A percentile compares a stretch with the other conserved stretches of the same genome.
Evolutionary conservation across 2,888 invertebrate genomes (phyloP).

Genomic region (Drosophila antonietae): DNA sequence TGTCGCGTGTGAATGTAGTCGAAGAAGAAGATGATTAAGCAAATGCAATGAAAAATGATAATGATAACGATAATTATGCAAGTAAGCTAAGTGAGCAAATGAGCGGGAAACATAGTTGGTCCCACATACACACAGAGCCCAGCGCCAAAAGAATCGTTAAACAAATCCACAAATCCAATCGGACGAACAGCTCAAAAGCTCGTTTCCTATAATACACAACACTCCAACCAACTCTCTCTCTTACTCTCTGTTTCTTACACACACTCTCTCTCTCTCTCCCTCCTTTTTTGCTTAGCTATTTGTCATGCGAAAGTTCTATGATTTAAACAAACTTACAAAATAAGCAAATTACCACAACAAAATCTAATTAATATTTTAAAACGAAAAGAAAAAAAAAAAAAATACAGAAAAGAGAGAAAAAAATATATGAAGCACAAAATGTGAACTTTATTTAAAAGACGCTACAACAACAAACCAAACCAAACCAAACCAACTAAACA

Average conservation of each 20-base stretch:
- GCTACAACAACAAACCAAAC: slow-evolving; percentile 52
- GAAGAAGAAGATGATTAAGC: slow-evolving; percentile 10
- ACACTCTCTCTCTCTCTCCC: slow-evolving; percentile 16
- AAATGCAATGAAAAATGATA: slow-evolving; percentile 44
- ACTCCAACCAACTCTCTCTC: slow-evolving; percentile 52
- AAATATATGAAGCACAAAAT: slow-evolving; percentile 58
- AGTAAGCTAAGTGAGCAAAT: slow-evolving; percentile 50
- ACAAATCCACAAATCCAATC: slow-evolving; percentile 27
- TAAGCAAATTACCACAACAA: slow-evolving; percentile 56
- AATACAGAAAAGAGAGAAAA: slow-evolving; percentile 68
- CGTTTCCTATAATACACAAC: slow-evolving; percentile 56
- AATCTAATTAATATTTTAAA: slow-evolving; percentile 52
- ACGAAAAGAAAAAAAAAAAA: slow-evolving; percentile 45
- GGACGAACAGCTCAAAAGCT: slow-evolving; percentile 46
- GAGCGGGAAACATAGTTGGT: slow-evolving; percentile 26
- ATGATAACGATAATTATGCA: slow-evolving; percentile 19
- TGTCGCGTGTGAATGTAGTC: slow-evolving; percentile 49
- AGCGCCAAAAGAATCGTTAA: slow-evolving; percentile 28
- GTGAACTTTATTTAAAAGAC: slow-evolving; percentile 75
- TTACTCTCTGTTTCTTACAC: slow-evolving; percentile 21
- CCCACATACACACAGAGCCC: slow-evolving; percentile 21
- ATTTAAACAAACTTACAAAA: slow-evolving; percentile 59
- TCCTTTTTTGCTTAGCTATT: slow-evolving; percentile 53
- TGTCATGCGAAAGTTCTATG: slow-evolving; percentile 48
- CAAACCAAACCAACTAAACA: slow-evolving; percentile 16